Percentiles rank a stretch among this genome's conserved stretches.
phyloP scores from a whole-genome alignment of 2,113 vertebrate species.

The Vulpes vulpes region DNA sequence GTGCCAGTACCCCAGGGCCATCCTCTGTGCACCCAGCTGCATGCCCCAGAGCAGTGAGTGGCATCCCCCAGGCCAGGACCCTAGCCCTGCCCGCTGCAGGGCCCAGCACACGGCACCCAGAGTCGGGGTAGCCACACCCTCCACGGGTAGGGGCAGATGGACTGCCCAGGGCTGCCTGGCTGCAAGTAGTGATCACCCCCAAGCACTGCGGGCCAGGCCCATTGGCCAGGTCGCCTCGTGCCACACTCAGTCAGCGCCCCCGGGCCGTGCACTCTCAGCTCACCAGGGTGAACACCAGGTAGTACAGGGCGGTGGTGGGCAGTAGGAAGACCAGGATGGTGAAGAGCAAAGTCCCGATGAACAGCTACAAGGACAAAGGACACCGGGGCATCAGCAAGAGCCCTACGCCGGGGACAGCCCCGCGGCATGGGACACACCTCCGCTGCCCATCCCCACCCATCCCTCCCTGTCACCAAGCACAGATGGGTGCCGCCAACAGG shows the following conservation, averaged over 20 bases:
- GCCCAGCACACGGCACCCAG: background rate
- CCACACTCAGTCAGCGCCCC: background rate
- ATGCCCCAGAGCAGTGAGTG: too few relatives aligned
- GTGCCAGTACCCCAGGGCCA: background rate
- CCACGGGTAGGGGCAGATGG: background rate
- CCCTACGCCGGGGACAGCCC: accelerated
- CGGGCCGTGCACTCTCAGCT: background rate
- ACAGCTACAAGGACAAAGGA: constrained; percentile 88
- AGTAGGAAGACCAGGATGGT: constrained; percentile 97
- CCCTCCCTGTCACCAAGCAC: background rate
- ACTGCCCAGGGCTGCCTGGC: background rate
- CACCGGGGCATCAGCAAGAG: background rate
- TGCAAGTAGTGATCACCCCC: background rate
- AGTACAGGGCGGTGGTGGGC: constrained; percentile 97
- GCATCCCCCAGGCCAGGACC: background rate
- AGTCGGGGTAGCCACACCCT: background rate
- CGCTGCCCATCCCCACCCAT: too few relatives aligned
- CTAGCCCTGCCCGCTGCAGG: background rate
- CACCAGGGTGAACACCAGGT: constrained; percentile 98
- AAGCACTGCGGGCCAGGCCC: background rate
- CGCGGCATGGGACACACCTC: background rate
- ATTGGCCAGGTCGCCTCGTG: accelerated
- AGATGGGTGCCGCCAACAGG: accelerated
- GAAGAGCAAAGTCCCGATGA: constrained; percentile 97
- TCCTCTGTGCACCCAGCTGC: background rate